phyloP scores from a whole-genome alignment of 2,113 vertebrate species.

The Cyprinodon brontotheroides region DNA sequence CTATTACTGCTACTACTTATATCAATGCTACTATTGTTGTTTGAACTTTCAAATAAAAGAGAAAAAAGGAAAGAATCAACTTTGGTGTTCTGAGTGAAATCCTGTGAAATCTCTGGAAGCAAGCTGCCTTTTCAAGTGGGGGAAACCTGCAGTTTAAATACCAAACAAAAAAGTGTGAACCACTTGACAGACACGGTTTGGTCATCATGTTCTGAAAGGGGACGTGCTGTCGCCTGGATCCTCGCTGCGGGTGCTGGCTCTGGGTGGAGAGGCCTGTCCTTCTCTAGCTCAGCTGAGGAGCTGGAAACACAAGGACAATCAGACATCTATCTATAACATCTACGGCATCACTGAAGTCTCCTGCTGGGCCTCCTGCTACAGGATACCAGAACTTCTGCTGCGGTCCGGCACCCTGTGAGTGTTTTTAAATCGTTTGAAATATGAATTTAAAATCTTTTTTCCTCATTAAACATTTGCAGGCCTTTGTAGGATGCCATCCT shows the following conservation, averaged over 20 bases:
- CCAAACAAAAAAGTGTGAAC: no score
- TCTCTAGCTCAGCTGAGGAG: conserved; percentile 76
- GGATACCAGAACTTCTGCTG: conserved; percentile 81
- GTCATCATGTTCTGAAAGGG: conserved; percentile 78
- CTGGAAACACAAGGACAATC: conserved; percentile 88
- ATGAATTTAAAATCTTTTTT: background rate
- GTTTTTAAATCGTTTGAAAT: background rate
- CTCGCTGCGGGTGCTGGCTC: conserved; percentile 87
- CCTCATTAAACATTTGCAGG: background rate
- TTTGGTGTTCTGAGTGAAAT: no score
- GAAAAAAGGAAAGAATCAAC: no score
- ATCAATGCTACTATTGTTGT: no score
- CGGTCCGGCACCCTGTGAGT: conserved; percentile 57
- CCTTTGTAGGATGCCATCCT: conserved; percentile 68
- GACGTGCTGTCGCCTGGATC: conserved; percentile 82
- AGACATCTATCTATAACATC: conserved; percentile 89
- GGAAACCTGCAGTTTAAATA: no score
- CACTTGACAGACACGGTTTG: conserved; percentile 77
- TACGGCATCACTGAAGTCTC: conserved; percentile 97
- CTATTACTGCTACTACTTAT: no score
- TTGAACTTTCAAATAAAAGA: no score
- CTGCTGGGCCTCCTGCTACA: conserved; percentile 91
- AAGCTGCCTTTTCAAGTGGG: no score
- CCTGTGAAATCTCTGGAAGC: no score
- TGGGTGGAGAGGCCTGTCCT: conserved; percentile 93